phyloP scores from a whole-genome alignment of 2,113 vertebrate species.

The Melozone crissalis region DNA sequence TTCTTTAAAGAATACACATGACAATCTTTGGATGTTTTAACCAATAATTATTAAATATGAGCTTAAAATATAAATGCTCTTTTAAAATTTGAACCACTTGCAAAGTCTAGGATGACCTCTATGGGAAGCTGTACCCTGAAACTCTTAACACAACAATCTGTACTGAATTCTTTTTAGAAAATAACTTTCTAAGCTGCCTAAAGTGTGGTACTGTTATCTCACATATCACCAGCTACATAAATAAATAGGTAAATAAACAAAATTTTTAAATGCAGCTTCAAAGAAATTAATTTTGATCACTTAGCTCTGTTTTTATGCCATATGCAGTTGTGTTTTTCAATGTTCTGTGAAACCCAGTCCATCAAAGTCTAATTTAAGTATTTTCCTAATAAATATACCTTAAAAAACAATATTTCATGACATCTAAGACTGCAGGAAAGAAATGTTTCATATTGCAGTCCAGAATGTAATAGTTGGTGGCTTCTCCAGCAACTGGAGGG shows the following conservation, averaged over 20 bases:
- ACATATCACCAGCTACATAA: background rate
- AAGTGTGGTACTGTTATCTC: background rate
- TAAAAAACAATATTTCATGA: background rate
- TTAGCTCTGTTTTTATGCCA: background rate
- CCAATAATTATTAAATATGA: background rate
- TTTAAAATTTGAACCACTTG: background rate
- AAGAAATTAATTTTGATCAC: background rate
- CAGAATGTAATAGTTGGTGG: background rate
- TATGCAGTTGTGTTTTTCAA: background rate
- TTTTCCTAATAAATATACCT: background rate
- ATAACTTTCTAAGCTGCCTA: background rate
- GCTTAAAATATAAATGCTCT: background rate
- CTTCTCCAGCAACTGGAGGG: rapidly evolving
- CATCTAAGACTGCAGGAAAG: background rate
- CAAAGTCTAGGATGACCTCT: background rate
- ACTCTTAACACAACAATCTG: background rate
- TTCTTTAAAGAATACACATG: background rate
- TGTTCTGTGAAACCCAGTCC: background rate
- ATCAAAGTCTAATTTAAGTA: background rate
- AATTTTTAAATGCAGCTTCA: background rate
- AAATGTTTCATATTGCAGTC: background rate
- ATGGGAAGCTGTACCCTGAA: background rate
- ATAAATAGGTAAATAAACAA: background rate
- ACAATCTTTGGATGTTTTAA: background rate
- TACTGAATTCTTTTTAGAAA: background rate